Evolutionary conservation across 2,888 invertebrate species (phyloP), one percentile per base, ranked within the genome.

Genomic region (Mesodorylaimus sp.): DNA sequence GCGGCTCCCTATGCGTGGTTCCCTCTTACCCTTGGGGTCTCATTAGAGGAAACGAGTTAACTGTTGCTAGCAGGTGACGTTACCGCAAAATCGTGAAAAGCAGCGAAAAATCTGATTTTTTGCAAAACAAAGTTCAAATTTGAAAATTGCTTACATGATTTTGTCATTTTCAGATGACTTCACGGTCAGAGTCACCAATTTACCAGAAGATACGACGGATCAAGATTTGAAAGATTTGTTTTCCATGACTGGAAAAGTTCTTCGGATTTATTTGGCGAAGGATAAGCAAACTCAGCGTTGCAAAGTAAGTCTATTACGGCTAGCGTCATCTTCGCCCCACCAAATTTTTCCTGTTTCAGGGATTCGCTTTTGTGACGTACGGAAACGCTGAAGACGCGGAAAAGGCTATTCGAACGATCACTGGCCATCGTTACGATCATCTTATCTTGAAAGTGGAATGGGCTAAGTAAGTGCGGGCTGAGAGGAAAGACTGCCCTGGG

Each of bases 311-410:
- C 13, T 7, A 23, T 3, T 36, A 16, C 7, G 16, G 24, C 16
- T 24, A 21, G 21, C 3, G 5, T 39, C n/a, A 16, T 39, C 21
- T 39, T 39, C 21, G 41, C 41, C 10, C 10, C 21, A 39, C 7
- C 10, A 16, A 39, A 16, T 19, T 19, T 39, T 7, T 39, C 21
- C 7, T 26, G 50, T 85, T 84, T 70, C 84, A 89, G 76, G 95
- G 95, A 53, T 97, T 95, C 71, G 95, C 95, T 16, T 97, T 95
- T 68, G 87, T 97, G 53, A 95, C 93, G 64, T 97, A 88, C 72
- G 85, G 85, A 68, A 80, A 80, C 60, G 77, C 82, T 60, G 80
- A 81, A 60, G 87, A 89, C 70, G 93, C 93, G 41, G 83, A 84
- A 2, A 79, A 82, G 60, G 97, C 97, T 51, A 91, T 97, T 63